A percentile compares a stretch with the other conserved stretches of the same genome.
These are phyloP conservation scores for Epicauta chinensis DNA, from an alignment of 1,140 invertebrate species.

Conservation along the genomic window DNA sequence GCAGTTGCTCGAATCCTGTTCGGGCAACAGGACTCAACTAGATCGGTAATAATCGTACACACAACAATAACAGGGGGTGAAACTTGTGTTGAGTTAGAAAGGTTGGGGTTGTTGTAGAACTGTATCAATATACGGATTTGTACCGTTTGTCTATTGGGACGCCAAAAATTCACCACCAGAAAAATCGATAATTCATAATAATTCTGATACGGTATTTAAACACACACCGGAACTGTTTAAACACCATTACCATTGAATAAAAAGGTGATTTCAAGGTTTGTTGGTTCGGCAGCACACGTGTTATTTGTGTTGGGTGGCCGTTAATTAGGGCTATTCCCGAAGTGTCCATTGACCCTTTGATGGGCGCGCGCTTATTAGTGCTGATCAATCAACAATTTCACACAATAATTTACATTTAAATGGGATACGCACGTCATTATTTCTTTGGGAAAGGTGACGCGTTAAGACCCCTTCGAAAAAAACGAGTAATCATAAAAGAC, in stretches of 20 bases:
- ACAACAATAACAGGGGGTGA: slow-evolving; percentile 6
- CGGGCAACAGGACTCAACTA: slow-evolving; percentile 14
- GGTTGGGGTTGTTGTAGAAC: slow-evolving; percentile 7
- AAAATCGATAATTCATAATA: too few relatives aligned
- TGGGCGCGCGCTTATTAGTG: neutral
- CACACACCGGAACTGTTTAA: too few relatives aligned
- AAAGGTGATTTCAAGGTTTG: neutral
- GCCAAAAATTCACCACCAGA: too few relatives aligned
- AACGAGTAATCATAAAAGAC: neutral
- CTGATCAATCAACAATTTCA: too few relatives aligned
- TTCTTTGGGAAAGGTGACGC: too few relatives aligned
- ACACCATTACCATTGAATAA: too few relatives aligned
- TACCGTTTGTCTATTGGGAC: neutral
- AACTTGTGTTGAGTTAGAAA: slow-evolving; percentile 5
- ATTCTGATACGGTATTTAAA: too few relatives aligned
- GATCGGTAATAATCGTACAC: slow-evolving; percentile 5
- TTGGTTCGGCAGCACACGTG: neutral
- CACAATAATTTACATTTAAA: neutral
- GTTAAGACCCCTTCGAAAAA: neutral
- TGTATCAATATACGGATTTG: neutral
- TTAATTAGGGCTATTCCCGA: neutral
- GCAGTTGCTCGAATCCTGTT: slow-evolving; percentile 21
- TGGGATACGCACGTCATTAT: neutral
- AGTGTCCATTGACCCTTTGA: neutral
- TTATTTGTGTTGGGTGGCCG: neutral